A percentile compares a stretch with the other conserved stretches of the same genome.
These are phyloP conservation scores for Scortum barcoo DNA, from an alignment of 2,113 vertebrate species.

Conservation along the genomic window DNA sequence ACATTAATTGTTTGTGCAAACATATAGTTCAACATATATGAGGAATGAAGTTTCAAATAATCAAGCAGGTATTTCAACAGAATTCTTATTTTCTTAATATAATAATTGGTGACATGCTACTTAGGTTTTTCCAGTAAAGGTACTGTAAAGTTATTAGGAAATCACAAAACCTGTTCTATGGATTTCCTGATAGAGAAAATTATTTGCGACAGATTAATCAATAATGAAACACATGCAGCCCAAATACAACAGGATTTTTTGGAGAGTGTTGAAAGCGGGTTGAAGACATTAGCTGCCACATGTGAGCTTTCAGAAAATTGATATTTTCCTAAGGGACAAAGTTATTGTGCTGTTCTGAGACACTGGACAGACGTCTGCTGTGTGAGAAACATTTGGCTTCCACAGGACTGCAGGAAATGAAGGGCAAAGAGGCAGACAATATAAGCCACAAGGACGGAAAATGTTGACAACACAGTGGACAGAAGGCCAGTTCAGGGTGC, in stretches of 20 bases:
- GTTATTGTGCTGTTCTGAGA: conserved; percentile 11
- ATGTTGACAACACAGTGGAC: conserved; percentile 49
- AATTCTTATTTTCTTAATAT: not conserved
- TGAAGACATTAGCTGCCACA: not conserved
- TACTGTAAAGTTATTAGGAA: too few relatives aligned
- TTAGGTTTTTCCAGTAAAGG: not conserved
- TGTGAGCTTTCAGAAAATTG: not conserved
- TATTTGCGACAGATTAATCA: not conserved
- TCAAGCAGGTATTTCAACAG: not conserved
- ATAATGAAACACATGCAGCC: not conserved
- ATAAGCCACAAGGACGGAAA: conserved; percentile 45
- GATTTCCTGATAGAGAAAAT: not conserved
- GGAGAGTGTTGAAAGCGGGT: not conserved
- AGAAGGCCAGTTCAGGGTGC: conserved; percentile 37
- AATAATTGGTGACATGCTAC: not conserved
- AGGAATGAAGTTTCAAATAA: not conserved
- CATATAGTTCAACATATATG: not conserved
- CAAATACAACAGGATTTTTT: not conserved
- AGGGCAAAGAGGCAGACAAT: conserved; percentile 42
- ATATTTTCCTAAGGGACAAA: not conserved
- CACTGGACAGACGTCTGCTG: conserved; percentile 17
- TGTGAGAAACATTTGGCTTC: conserved; percentile 31
- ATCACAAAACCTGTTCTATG: not conserved
- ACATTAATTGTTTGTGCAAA: too few relatives aligned
- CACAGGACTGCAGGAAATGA: conserved; percentile 2